A percentile compares a stretch with the other conserved stretches of the same genome.
Conservation (phyloP, 2,797 vertebrate genomes). For the Vespertilio murinus region DNA sequence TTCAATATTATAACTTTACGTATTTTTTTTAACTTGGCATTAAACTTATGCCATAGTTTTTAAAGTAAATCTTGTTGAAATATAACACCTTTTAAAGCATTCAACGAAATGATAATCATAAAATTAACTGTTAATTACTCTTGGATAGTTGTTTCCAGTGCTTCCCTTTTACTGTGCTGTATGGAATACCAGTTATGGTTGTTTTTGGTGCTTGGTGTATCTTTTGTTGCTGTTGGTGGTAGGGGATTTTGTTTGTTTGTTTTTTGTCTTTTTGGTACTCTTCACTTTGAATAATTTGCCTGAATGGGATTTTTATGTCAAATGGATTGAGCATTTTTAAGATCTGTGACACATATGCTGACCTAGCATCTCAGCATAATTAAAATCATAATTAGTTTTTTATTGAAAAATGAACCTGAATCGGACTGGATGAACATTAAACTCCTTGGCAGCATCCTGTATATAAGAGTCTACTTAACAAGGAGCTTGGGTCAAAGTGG, state of each 20-base stretch:
- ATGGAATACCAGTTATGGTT: neutral
- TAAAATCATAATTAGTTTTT: neutral
- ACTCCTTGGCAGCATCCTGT: neutral
- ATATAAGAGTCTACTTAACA: neutral
- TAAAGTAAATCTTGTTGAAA: conserved; percentile 17
- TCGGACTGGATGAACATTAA: neutral
- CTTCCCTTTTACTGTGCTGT: neutral
- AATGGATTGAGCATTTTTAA: neutral
- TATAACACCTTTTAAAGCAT: neutral
- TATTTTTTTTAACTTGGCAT: neutral
- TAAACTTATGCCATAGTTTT: neutral
- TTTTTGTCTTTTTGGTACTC: neutral
- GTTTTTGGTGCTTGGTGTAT: neutral
- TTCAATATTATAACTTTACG: neutral
- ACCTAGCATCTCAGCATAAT: neutral
- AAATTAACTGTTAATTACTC: neutral
- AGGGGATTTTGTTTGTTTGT: neutral
- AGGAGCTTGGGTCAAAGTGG: neutral
- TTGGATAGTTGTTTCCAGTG: neutral
- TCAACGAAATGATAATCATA: neutral
- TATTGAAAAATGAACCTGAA: neutral
- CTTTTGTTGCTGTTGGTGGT: neutral
- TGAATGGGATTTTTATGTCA: neutral
- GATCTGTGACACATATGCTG: neutral
- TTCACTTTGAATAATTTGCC: neutral